Evolutionary conservation across 2,797 vertebrate genomes (phyloP).

Genomic region (Syngnathus acus): DNA sequence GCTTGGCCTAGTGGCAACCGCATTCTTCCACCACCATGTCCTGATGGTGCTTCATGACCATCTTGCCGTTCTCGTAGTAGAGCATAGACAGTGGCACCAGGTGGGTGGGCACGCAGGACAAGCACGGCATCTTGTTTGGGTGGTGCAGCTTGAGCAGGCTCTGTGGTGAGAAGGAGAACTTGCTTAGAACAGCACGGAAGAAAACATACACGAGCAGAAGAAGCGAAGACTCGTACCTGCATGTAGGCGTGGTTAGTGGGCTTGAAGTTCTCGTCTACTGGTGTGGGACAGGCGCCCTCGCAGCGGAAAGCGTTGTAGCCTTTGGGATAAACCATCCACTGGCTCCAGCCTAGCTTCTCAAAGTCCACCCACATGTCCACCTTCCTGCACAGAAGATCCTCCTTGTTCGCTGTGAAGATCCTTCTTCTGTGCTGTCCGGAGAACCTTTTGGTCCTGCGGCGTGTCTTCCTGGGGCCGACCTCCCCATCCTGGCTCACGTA

Average conservation of each 20-base stretch:
- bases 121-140: conserved; percentile 70
- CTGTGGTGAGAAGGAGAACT: conserved; percentile 50
- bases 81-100: conserved; percentile 81
- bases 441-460: conserved; percentile 60
- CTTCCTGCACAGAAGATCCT: conserved; percentile 63
- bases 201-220: background rate
- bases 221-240: conserved; percentile 69
- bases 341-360: conserved; percentile 76
- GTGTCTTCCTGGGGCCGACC: background rate
- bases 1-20: conserved; percentile 76
- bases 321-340: conserved; percentile 82
- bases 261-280: conserved; percentile 77
- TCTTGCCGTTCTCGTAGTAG: conserved; percentile 76
- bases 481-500: conserved; percentile 63
- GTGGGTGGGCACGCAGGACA: conserved; percentile 74
- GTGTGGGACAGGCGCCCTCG: conserved; percentile 77
- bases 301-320: conserved; percentile 83
- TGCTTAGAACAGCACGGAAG: too few species aligned
- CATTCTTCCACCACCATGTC: conserved; percentile 85
- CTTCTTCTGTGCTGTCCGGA: conserved; percentile 37
- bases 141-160: conserved; percentile 79
- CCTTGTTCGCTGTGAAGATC: conserved; percentile 16
- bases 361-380: conserved; percentile 86
- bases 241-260: conserved; percentile 89
- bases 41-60: conserved; percentile 76